A percentile compares a stretch with the other conserved stretches of the same genome.
These are phyloP conservation scores for Hemiprocne comata DNA, from an alignment of 2,113 vertebrate genomes.

Conservation along the genomic window DNA sequence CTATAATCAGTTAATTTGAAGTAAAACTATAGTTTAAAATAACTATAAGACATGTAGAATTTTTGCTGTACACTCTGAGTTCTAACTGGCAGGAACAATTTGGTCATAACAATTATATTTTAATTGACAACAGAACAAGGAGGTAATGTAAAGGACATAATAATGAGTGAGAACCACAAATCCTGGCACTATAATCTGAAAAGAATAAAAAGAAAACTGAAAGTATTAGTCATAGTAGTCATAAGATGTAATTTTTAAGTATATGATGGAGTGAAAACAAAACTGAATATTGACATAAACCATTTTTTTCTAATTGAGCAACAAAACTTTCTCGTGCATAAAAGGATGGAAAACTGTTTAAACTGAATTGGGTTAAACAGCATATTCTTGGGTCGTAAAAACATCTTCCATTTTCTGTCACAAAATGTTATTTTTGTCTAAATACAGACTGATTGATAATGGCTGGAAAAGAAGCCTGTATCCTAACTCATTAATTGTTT, in stretches of 20 bases:
- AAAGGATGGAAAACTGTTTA: not conserved
- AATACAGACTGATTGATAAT: not conserved
- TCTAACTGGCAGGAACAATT: not conserved
- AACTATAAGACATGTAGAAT: not conserved
- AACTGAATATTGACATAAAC: not conserved
- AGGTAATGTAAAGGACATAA: not conserved
- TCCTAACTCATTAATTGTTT: not conserved
- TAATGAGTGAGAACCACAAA: not conserved
- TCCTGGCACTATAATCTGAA: not conserved
- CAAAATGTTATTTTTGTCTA: not conserved
- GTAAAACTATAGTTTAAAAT: not conserved
- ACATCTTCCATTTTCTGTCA: rapidly evolving
- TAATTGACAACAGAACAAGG: not conserved
- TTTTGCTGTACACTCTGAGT: not conserved
- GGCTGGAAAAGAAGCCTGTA: not conserved
- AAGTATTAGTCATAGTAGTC: not conserved
- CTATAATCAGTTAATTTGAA: not conserved
- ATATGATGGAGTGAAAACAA: not conserved
- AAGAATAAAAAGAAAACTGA: not conserved
- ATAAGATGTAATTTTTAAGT: not conserved
- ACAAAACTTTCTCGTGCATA: not conserved
- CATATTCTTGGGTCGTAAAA: not conserved
- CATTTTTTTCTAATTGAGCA: not conserved
- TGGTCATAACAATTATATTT: not conserved
- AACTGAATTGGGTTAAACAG: not conserved